These are phyloP conservation scores for Cheilinus undulatus DNA, from an alignment of 2,113 vertebrate genomes.

Conservation along the genomic window DNA sequence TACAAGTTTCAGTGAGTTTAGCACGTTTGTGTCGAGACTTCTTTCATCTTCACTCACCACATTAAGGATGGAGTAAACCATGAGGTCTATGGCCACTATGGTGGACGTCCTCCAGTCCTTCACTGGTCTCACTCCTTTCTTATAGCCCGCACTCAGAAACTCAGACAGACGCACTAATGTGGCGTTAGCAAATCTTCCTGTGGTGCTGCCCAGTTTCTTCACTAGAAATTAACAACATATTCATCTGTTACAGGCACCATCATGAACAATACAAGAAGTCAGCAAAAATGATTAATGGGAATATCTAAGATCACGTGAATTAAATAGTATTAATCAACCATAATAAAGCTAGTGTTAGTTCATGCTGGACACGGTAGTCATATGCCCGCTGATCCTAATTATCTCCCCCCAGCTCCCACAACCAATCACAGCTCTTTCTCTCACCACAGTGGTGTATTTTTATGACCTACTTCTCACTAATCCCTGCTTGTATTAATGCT, in stretches of 20 bases:
- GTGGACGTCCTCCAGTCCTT: constrained; percentile 92
- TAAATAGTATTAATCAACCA: too few relatives aligned
- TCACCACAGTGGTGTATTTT: too few relatives aligned
- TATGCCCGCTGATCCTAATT: too few relatives aligned
- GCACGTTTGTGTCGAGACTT: background rate
- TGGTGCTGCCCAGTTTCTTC: constrained; percentile 59
- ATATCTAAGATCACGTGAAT: too few relatives aligned
- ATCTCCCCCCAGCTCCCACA: too few relatives aligned
- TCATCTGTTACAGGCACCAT: background rate
- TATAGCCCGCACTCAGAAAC: constrained; percentile 87
- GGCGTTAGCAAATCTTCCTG: constrained; percentile 71
- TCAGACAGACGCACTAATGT: constrained; percentile 86
- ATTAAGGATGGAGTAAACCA: constrained; percentile 94
- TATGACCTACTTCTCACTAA: too few relatives aligned
- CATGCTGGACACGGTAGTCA: too few relatives aligned
- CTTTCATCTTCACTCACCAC: constrained; percentile 85
- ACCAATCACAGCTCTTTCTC: too few relatives aligned
- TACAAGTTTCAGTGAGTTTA: too few relatives aligned
- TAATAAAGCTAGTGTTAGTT: too few relatives aligned
- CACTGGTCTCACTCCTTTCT: constrained; percentile 91
- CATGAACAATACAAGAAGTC: background rate
- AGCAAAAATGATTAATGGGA: too few relatives aligned
- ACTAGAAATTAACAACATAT: constrained; percentile 48
- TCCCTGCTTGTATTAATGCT: too few relatives aligned
- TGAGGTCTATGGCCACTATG: constrained; percentile 91